Percentiles rank a stretch among this genome's conserved stretches.
Conservation (phyloP, 2,113 vertebrate species). For the Petroica traversi region DNA sequence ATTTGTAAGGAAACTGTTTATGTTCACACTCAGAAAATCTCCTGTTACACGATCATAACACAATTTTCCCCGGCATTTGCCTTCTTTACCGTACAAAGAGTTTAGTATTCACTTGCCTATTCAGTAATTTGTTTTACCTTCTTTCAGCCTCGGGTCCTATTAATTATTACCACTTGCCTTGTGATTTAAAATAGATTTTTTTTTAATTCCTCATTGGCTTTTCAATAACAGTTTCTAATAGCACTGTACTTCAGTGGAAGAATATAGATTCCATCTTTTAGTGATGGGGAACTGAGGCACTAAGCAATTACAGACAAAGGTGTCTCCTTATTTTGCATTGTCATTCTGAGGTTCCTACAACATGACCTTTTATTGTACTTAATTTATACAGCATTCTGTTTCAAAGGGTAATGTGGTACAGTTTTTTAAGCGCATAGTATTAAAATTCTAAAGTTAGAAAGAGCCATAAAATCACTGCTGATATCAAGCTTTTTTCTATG, state of each 20-base stretch:
- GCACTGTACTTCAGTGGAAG: not conserved
- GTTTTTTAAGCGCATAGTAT: not conserved
- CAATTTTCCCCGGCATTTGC: not conserved
- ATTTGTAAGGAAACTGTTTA: not conserved
- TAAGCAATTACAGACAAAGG: not conserved
- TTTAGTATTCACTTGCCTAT: not conserved
- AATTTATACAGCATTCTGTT: not conserved
- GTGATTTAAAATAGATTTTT: not conserved
- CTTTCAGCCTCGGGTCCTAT: not conserved
- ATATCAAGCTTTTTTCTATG: not conserved
- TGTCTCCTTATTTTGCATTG: not conserved
- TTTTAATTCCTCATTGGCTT: not conserved
- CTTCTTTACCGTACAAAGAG: not conserved
- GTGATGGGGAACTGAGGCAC: not conserved
- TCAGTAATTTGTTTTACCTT: not conserved
- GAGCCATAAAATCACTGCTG: not conserved
- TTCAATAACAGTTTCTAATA: not conserved
- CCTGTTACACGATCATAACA: not conserved
- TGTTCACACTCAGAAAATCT: not conserved
- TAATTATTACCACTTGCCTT: not conserved
- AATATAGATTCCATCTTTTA: not conserved
- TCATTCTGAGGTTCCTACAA: not conserved
- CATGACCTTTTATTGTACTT: not conserved
- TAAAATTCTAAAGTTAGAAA: not conserved
- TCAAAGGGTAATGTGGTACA: not conserved